Conservation (phyloP, 64 coral and sea anemone species). For the Catalaphyllia jardinei region DNA sequence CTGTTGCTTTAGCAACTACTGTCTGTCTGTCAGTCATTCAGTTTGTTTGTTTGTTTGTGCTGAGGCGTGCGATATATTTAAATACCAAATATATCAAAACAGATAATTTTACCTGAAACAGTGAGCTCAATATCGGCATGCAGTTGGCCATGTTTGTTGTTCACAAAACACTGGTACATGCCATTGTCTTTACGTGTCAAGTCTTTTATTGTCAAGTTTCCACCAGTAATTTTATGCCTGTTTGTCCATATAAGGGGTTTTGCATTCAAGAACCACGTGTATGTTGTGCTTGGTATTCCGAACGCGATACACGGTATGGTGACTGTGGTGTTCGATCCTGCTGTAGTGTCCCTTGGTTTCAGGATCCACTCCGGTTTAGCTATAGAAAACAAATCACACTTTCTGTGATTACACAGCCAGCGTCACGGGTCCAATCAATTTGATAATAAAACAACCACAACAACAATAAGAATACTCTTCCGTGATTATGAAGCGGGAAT, state of each 20-base stretch:
- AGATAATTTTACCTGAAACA: conserved; percentile 54
- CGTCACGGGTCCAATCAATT: no score
- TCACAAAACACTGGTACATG: conserved; percentile 86
- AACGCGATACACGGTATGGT: conserved; percentile 64
- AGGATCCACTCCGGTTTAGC: conserved; percentile 89
- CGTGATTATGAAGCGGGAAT: no score
- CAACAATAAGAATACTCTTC: no score
- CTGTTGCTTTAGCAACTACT: no score
- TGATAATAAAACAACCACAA: no score
- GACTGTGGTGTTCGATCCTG: conserved; percentile 53
- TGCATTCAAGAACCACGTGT: conserved; percentile 84
- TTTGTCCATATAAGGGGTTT: conserved; percentile 40
- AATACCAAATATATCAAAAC: no score
- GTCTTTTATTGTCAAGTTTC: conserved; percentile 74
- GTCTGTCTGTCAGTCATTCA: no score
- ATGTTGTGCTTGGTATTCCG: conserved; percentile 67
- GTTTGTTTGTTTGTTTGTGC: not conserved
- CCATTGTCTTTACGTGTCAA: conserved; percentile 48
- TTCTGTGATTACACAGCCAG: not conserved
- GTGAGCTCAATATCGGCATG: conserved; percentile 59
- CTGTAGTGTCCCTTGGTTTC: conserved; percentile 62
- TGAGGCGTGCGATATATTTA: no score
- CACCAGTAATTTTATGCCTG: conserved; percentile 38
- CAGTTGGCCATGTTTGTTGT: conserved; percentile 75
- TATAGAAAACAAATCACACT: not conserved